A percentile compares a stretch with the other conserved stretches of the same genome.
phyloP scores from a whole-genome alignment of 2,113 vertebrate species.

The Loxodonta africana region DNA sequence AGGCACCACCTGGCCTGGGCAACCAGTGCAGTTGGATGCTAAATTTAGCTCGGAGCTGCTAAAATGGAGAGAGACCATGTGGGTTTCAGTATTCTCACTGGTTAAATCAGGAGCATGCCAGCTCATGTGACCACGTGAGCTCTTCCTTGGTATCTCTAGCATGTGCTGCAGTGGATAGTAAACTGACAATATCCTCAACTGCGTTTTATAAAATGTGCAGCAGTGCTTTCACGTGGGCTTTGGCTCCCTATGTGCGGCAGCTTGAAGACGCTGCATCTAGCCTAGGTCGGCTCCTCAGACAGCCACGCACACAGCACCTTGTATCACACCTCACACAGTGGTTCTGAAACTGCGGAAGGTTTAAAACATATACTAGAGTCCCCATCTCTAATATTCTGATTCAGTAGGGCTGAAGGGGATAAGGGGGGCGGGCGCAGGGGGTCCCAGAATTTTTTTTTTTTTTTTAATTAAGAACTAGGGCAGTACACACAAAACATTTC shows the following conservation, averaged over 20 bases:
- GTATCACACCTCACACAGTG: neutral
- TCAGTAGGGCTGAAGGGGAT: neutral
- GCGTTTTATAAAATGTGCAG: neutral
- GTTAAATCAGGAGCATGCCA: constrained; percentile 1
- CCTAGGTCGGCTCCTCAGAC: constrained; percentile 21
- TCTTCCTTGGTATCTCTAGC: neutral
- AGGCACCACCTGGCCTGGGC: constrained; percentile 28
- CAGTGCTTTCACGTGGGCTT: neutral
- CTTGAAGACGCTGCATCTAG: constrained; percentile 59
- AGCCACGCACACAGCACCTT: neutral
- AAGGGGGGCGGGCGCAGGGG: no score
- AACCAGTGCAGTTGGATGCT: neutral
- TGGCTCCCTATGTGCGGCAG: neutral
- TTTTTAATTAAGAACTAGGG: neutral
- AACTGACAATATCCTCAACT: neutral
- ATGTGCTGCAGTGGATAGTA: neutral
- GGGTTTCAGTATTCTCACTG: neutral
- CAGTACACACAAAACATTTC: neutral
- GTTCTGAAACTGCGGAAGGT: constrained; percentile 24
- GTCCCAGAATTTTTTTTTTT: neutral
- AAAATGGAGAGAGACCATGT: neutral
- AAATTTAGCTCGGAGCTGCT: neutral
- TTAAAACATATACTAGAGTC: neutral
- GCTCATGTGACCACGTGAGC: neutral
- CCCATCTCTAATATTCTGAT: neutral